phyloP scores from a whole-genome alignment of 2,113 vertebrate genomes.

The Prunella himalayana region DNA sequence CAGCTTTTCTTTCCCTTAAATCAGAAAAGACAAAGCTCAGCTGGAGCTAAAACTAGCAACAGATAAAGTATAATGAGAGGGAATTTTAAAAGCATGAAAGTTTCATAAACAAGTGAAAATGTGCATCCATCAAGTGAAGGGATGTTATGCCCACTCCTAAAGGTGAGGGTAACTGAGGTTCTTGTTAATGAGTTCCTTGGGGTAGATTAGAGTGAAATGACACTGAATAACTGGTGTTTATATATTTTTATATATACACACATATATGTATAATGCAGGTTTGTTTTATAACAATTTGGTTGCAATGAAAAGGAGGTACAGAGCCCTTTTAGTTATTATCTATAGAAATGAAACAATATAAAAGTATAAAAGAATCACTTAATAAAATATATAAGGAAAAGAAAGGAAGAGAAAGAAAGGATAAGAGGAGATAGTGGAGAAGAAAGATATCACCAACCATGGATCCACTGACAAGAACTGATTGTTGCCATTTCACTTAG shows the following conservation, averaged over 20 bases:
- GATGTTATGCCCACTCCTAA: background rate
- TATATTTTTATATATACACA: accelerated
- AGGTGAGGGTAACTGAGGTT: background rate
- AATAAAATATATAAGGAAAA: background rate
- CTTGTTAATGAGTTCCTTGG: background rate
- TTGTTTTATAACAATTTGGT: background rate
- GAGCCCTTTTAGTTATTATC: background rate
- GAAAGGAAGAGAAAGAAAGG: background rate
- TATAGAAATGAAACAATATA: background rate
- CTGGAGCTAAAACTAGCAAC: background rate
- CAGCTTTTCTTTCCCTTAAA: background rate
- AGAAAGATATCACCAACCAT: background rate
- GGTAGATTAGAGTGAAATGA: background rate
- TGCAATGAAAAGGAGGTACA: background rate
- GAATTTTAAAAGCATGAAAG: background rate
- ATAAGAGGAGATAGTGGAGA: background rate
- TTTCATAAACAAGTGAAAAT: background rate
- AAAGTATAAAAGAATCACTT: background rate
- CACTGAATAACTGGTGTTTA: background rate
- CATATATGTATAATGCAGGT: background rate
- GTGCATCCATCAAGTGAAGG: accelerated
- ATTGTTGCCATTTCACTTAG: background rate
- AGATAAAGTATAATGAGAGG: background rate
- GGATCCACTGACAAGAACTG: background rate
- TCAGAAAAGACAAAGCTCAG: background rate